phyloP scores from a whole-genome alignment of 1,140 invertebrate species.

The Pogonomyrmex barbatus region DNA sequence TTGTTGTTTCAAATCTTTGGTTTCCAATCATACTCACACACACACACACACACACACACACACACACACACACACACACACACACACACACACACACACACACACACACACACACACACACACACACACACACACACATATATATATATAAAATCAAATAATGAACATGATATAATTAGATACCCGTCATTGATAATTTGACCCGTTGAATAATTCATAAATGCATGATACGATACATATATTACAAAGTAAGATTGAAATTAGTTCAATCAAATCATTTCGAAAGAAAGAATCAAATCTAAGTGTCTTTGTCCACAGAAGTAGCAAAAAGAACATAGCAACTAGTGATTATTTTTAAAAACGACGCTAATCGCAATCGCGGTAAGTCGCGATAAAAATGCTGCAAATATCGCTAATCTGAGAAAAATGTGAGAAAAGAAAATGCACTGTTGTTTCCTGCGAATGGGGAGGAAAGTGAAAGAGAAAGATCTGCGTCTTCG shows the following conservation, averaged over 20 bases:
- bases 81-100: not conserved
- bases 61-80: not conserved
- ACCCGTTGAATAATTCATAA: too few relatives aligned
- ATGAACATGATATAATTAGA: conserved; percentile 26
- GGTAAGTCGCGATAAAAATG: not conserved
- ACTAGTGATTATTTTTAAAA: not conserved
- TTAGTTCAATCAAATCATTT: not conserved
- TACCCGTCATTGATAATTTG: not conserved
- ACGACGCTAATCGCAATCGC: not conserved
- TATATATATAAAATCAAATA: conserved; percentile 18
- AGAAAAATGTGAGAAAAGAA: not conserved
- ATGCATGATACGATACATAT: too few relatives aligned
- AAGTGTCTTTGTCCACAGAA: conserved; percentile 7
- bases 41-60: too few relatives aligned
- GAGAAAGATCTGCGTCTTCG: not conserved
- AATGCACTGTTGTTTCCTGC: not conserved
- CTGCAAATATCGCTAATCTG: not conserved
- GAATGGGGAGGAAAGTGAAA: not conserved
- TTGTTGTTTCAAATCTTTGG: not conserved
- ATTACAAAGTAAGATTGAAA: not conserved
- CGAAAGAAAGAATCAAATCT: not conserved
- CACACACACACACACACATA: not conserved
- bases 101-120: too few relatives aligned
- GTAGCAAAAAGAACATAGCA: not conserved
- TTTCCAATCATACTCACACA: not conserved